phyloP scores from a whole-genome alignment of 1,140 invertebrate species.

The Drosophila gunungcola region DNA sequence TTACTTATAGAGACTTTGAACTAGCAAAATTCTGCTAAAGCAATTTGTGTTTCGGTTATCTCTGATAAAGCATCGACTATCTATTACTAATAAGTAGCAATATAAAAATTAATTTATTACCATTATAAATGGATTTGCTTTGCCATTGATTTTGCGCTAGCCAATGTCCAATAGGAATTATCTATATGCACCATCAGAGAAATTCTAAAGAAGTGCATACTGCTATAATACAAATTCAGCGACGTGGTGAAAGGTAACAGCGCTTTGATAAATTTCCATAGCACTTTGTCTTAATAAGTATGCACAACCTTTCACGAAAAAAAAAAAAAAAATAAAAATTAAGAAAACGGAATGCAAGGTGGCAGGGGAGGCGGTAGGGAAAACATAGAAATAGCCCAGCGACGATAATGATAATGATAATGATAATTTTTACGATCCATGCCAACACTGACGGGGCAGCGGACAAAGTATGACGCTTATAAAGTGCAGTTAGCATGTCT shows the following conservation, averaged over 20 bases:
- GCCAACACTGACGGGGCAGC: constrained; percentile 34
- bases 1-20: no score
- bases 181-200: background rate
- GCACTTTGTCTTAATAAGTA: constrained; percentile 43
- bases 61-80: no score
- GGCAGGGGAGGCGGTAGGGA: background rate
- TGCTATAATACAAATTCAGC: background rate
- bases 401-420: constrained; percentile 76
- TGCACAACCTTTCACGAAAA: constrained; percentile 71
- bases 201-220: constrained; percentile 27
- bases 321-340: background rate
- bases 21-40: no score
- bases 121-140: background rate
- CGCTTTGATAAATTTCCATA: constrained; percentile 34
- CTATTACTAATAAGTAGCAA: background rate
- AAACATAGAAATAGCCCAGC: constrained; percentile 15
- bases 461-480: constrained; percentile 67
- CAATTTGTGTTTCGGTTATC: no score
- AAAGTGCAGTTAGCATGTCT: constrained; percentile 78
- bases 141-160: constrained; percentile 1
- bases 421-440: constrained; percentile 78
- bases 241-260: constrained; percentile 62
- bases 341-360: constrained; percentile 7
- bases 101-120: background rate
- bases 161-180: constrained; percentile 2